Base-by-base conservation (phyloP, 2,797 vertebrate genomes). In the Enteromius afrohamiltoni region DNA sequence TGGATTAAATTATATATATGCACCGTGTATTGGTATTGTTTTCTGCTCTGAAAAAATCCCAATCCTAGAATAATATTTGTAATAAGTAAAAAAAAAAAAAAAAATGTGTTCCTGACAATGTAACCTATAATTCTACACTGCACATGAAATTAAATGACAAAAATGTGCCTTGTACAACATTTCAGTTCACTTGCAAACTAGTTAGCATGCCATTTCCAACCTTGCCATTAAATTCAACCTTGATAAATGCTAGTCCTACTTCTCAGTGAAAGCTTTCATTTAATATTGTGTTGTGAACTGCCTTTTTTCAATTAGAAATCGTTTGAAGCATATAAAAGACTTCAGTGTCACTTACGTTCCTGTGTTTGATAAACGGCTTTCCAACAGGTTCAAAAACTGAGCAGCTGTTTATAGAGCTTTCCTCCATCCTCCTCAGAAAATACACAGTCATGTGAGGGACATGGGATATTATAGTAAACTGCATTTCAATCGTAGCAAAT, bases 311-410 rank as follows among this genome's bases (percentile, higher is more conserved):
- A 26, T 14, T 13, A 19, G 29, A 73, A 29, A 13, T 73, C 9
- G 31, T 21, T 19, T 49, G 16, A 21, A 31, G 53, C 47, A 29
- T 6, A 26, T 2, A 17, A 19, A 31, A 49, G 3, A 6, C 9
- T 29, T 10, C 31, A 73, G 16, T 49, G 8, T 49, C 2, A 81
- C 89, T 51, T 77, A 99, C 98, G 96, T 99, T 99, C 88, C 98
- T 96, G 85, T 99, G 94, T 87, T 98, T 99, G 4, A 96, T 92
- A 84, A 99, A 67, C 87, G 97, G 89, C 77, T 91, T 84, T 70
- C 98, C 97, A 81, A 98, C 96, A 69, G 98, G 97, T 16, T 96
- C 96, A 90, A 98, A 99, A 86, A 97, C 97, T 0, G 94, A 79
- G 42, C 97, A 99, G 1, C 95, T 97, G 85, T 99, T 37, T 99